Evolutionary conservation across 2,888 invertebrate genomes (phyloP), one percentile per base, ranked within the genome.

Genomic region (Folsomia manolachei): DNA sequence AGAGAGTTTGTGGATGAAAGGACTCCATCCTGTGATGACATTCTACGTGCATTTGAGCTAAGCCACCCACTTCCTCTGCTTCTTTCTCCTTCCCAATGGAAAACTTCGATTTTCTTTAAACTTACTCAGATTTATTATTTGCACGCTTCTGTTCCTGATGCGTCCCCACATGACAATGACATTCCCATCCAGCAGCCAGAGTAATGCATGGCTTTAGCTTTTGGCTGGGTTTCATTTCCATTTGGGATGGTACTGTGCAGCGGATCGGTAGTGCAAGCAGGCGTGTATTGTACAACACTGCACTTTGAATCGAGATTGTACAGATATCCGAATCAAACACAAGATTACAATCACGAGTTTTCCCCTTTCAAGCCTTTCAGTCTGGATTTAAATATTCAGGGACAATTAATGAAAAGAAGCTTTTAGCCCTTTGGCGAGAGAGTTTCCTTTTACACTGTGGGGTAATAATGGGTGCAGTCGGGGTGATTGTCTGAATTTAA

Each of bases 341-440:
- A 18, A 56, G 56, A 56, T 65, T 68, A 68, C 71, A 72, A 72
- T 69, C 69, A 56, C 72, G 60, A 56, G 63, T 62, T 62, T 52
- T 63, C 66, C 53, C 25, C 27, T 53, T 69, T 63, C 60, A n/a
- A n/a, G n/a, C 72, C 62, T n/a, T 62, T 51, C n/a, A 11, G 9
- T 67, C 25, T 53, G 25, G 53, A 26, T 71, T 67, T 69, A 63
- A 68, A 68, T 69, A 68, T 63, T 70, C 72, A 69, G 52, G 70
- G 79, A 75, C 78, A 78, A 79, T 79, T 79, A 79, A 79, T 79
- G 79, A 72, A 72, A 75, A 76, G 76, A 71, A 77, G 4, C 56
- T 56, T 56, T 56, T 56, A 56, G 51, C 51, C 51, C 51, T 51
- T 51, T 51, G 51, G 51, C 51, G n/a, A n/a, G n/a, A n/a, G n/a